These are phyloP conservation scores for Myotis pilosus DNA, from an alignment of 2,797 vertebrate species.

Conservation along the genomic window DNA sequence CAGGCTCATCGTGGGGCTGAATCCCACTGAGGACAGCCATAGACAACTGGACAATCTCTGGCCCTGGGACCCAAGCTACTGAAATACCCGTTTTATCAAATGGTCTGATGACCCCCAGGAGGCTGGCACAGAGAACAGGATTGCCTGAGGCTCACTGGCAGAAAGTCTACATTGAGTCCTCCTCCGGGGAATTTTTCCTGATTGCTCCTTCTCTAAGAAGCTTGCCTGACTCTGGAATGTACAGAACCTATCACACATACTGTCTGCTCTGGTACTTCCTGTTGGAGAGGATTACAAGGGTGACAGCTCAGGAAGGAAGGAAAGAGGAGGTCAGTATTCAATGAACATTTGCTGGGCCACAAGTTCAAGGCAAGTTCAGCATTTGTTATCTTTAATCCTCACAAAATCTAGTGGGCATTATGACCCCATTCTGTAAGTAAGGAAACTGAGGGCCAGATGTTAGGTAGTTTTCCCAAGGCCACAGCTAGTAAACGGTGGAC, in stretches of 20 bases:
- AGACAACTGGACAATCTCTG: background rate
- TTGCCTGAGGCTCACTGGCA: background rate
- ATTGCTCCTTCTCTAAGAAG: background rate
- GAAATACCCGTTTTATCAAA: background rate
- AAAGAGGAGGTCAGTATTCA: background rate
- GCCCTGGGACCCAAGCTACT: background rate
- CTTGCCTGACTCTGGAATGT: background rate
- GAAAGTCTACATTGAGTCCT: background rate
- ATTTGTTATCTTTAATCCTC: background rate
- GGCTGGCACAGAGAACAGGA: background rate
- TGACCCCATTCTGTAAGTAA: background rate
- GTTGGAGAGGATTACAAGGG: background rate
- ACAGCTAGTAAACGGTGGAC: background rate
- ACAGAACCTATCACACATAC: background rate
- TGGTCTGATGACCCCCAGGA: background rate
- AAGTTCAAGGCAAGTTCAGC: background rate
- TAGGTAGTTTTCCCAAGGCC: background rate
- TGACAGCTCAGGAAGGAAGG: background rate
- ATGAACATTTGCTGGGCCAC: background rate
- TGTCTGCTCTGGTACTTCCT: background rate
- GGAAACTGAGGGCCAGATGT: background rate
- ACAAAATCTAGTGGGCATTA: background rate
- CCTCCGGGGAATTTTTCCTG: background rate
- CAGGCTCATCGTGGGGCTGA: background rate
- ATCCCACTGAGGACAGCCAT: background rate